Evolutionary conservation across 2,888 invertebrate genomes (phyloP).

Genomic region (Heliconius ismenius): DNA sequence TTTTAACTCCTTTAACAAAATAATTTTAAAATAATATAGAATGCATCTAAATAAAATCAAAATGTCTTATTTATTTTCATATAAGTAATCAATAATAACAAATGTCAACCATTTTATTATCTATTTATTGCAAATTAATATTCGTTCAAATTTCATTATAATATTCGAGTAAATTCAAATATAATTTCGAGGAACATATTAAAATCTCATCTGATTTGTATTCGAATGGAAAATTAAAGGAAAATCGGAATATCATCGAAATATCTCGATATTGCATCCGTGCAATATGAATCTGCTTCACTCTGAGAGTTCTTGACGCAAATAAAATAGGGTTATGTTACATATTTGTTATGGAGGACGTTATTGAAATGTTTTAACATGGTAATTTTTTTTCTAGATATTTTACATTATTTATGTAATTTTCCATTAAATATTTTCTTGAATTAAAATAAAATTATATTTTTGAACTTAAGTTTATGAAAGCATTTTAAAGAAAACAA

Average conservation of each 20-base stretch:
- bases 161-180: constrained; percentile 20
- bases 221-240: constrained; percentile 45
- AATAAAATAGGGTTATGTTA: constrained; percentile 31
- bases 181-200: constrained; percentile 20
- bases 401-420: background rate
- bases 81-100: no score
- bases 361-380: constrained; percentile 10
- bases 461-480: background rate
- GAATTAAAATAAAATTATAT: background rate
- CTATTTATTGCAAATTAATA: background rate
- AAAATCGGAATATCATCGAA: constrained; percentile 41
- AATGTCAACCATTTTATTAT: background rate
- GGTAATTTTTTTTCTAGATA: background rate
- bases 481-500: background rate
- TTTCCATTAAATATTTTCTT: background rate
- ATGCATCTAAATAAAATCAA: no score
- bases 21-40: no score
- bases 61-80: no score
- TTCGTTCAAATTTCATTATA: background rate
- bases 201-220: constrained; percentile 30
- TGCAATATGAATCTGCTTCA: constrained; percentile 33
- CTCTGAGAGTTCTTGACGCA: constrained; percentile 26
- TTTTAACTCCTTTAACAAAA: no score
- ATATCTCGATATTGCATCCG: constrained; percentile 41
- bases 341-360: constrained; percentile 28